phyloP scores from a whole-genome alignment of 2,888 invertebrate genomes.

The Leptinotarsa rubiginosa region DNA sequence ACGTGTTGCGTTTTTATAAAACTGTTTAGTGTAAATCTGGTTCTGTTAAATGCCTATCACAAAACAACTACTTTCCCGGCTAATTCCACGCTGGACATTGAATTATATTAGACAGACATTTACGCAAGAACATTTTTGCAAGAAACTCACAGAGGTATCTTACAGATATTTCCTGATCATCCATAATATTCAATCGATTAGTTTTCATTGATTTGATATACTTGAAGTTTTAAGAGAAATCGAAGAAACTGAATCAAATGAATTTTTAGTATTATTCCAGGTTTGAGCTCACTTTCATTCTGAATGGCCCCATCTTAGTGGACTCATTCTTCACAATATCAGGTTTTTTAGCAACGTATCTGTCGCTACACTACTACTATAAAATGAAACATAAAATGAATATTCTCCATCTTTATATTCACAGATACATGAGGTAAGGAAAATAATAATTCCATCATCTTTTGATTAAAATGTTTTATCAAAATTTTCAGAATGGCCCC shows the following conservation, averaged over 20 bases:
- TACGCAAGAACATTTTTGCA: too few relatives aligned
- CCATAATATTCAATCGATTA: too few relatives aligned
- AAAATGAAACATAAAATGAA: conserved; percentile 72
- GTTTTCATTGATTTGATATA: too few relatives aligned
- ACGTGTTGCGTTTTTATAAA: too few relatives aligned
- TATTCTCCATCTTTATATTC: conserved; percentile 71
- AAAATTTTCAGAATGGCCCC: conserved; percentile 74
- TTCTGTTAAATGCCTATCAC: too few relatives aligned
- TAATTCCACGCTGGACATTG: too few relatives aligned
- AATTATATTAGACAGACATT: too few relatives aligned
- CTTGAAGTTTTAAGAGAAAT: neutral
- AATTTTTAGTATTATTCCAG: conserved; percentile 54
- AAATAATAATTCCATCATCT: neutral
- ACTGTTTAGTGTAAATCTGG: too few relatives aligned
- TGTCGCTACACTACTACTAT: conserved; percentile 74
- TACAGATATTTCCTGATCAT: too few relatives aligned
- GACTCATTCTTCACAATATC: conserved; percentile 78
- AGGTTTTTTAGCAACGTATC: conserved; percentile 75
- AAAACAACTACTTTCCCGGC: too few relatives aligned
- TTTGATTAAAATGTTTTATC: neutral
- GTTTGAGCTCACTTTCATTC: conserved; percentile 66
- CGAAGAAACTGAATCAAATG: neutral
- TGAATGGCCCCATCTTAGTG: conserved; percentile 76
- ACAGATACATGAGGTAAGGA: conserved; percentile 74
- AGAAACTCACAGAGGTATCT: too few relatives aligned